These are phyloP conservation scores for Calosoma granatense DNA, from an alignment of 1,140 invertebrate species.

Conservation along the genomic window DNA sequence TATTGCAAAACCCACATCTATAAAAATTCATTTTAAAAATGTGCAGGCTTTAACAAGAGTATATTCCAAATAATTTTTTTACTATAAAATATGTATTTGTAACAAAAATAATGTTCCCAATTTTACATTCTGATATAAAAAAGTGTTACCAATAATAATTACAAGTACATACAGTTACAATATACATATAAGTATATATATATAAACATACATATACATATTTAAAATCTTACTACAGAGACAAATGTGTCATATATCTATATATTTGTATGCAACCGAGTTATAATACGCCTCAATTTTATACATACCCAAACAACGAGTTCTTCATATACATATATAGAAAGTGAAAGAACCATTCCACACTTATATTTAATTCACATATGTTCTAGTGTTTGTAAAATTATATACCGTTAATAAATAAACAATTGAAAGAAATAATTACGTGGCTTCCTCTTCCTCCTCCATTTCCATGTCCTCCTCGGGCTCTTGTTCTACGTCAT, in stretches of 20 bases:
- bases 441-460: conserved; percentile 30
- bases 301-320: not conserved
- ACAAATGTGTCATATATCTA: not conserved
- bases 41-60: not conserved
- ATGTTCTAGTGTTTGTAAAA: conserved; percentile 13
- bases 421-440: conserved; percentile 17
- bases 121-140: too few species aligned
- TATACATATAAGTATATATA: too few species aligned
- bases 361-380: not conserved
- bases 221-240: too few species aligned
- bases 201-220: too few species aligned
- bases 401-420: conserved; percentile 17
- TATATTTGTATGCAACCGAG: not conserved
- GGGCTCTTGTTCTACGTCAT: conserved; percentile 20
- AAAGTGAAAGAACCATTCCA: not conserved
- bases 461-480: conserved; percentile 19
- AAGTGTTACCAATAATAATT: too few species aligned
- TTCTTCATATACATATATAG: too few species aligned
- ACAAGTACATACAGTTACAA: too few species aligned
- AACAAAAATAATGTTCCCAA: too few species aligned
- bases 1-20: not conserved
- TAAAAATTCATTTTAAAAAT: not conserved
- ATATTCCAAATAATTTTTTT: not conserved
- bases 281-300: not conserved
- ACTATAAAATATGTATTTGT: not conserved